Percentiles rank a stretch among this genome's conserved stretches.
These are phyloP conservation scores for Notolabrus celidotus DNA, from an alignment of 2,797 vertebrate species.

Conservation along the genomic window DNA sequence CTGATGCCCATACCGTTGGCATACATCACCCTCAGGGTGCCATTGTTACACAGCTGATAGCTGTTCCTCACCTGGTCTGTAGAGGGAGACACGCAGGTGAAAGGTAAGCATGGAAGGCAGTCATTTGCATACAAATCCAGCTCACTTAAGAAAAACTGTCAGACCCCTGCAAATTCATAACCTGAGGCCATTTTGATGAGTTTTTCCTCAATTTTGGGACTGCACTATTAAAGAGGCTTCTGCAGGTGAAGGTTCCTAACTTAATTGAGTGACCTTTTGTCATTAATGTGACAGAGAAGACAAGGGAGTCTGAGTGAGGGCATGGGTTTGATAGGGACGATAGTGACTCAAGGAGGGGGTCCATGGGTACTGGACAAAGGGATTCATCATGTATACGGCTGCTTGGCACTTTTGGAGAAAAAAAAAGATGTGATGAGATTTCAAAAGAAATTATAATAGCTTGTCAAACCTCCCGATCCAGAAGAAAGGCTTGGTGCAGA, in stretches of 20 bases:
- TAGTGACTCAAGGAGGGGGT: neutral
- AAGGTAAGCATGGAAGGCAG: neutral
- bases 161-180: neutral
- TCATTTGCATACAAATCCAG: neutral
- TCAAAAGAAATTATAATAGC: slow-evolving; percentile 4
- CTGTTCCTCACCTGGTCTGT: slow-evolving; percentile 99
- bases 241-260: neutral
- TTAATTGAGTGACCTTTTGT: neutral
- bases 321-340: neutral
- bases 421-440: neutral
- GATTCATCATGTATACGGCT: neutral
- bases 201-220: neutral
- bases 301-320: neutral
- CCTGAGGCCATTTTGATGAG: neutral
- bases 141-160: neutral
- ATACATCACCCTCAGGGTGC: slow-evolving; percentile 97
- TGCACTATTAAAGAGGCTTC: neutral
- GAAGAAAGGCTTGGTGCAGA: neutral
- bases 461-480: neutral
- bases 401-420: neutral
- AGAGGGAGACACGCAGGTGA: slow-evolving; percentile 53
- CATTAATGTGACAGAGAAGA: neutral
- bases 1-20: slow-evolving; percentile 99
- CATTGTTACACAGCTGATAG: slow-evolving; percentile 98
- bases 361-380: neutral